Percentiles rank a stretch among this genome's conserved stretches.
phyloP scores from a whole-genome alignment of 2,888 invertebrate genomes.

The Pristionchus maxplancki region DNA sequence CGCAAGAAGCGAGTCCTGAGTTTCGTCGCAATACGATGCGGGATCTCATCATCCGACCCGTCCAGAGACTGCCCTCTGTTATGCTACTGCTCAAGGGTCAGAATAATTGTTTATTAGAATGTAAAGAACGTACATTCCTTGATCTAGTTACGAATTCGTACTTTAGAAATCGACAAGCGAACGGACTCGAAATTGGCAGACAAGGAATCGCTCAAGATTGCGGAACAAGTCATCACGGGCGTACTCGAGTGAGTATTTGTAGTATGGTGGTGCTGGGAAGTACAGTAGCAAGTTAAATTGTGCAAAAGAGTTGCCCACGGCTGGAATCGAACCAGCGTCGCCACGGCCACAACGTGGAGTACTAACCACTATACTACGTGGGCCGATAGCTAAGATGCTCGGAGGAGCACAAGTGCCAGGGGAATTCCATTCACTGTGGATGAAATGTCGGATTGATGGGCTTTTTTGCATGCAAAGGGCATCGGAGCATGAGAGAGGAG shows the following conservation, averaged over 20 bases:
- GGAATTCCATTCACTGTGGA: neutral
- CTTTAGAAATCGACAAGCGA: constrained; percentile 49
- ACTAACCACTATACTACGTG: constrained; percentile 72
- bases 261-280: neutral
- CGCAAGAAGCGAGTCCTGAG: constrained; percentile 85
- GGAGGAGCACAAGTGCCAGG: neutral
- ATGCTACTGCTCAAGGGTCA: constrained; percentile 92
- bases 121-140: no score
- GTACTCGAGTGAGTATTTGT: constrained; percentile 46
- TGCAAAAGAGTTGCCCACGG: constrained; percentile 51
- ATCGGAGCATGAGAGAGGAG: neutral
- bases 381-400: constrained; percentile 57
- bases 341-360: constrained; percentile 72
- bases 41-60: constrained; percentile 96
- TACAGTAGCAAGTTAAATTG: neutral
- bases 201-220: constrained; percentile 46
- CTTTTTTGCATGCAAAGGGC: neutral
- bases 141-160: neutral
- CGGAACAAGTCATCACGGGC: neutral
- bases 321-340: constrained; percentile 69
- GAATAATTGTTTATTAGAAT: no score
- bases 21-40: constrained; percentile 95
- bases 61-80: constrained; percentile 96
- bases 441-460: neutral
- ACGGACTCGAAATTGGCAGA: constrained; percentile 50